Percentiles rank a stretch among this genome's conserved stretches.
Conservation (phyloP, 2,113 vertebrate genomes). For the Saccopteryx leptura region DNA sequence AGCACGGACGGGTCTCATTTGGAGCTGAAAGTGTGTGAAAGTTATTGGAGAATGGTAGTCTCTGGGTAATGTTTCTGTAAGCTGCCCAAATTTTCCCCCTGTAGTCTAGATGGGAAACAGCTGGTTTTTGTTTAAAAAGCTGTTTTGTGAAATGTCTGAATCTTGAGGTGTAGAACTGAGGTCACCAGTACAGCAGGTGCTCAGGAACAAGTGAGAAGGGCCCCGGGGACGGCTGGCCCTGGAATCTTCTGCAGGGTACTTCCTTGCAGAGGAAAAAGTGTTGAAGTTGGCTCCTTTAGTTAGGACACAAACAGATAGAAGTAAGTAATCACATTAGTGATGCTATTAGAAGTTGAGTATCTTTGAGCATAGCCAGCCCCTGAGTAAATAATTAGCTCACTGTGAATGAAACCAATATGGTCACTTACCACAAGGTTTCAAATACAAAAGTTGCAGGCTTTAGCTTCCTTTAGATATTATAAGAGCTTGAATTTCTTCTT, state of each 20-base stretch:
- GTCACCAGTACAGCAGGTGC: constrained; percentile 91
- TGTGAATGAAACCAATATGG: constrained; percentile 65
- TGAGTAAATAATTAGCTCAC: constrained; percentile 68
- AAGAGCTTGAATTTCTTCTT: constrained; percentile 62
- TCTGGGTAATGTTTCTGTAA: constrained; percentile 87
- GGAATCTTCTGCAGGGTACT: constrained; percentile 65
- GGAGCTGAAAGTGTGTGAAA: constrained; percentile 84
- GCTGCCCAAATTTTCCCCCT: constrained; percentile 82
- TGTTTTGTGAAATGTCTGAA: constrained; percentile 86
- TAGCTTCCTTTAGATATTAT: neutral
- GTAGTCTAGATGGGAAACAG: constrained; percentile 87
- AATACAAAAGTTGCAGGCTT: neutral
- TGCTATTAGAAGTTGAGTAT: constrained; percentile 47
- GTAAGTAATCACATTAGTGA: constrained; percentile 63
- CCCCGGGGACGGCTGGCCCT: constrained; percentile 42
- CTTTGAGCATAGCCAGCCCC: constrained; percentile 54
- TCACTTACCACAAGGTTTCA: constrained; percentile 38
- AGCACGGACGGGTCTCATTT: constrained; percentile 50
- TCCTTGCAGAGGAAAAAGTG: constrained; percentile 45
- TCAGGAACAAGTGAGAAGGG: constrained; percentile 83
- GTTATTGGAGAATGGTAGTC: constrained; percentile 86
- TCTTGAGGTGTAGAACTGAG: constrained; percentile 87
- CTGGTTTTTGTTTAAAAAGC: constrained; percentile 90
- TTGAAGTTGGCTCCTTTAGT: neutral
- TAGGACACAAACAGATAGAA: neutral